Base-by-base conservation (phyloP, 1,140 invertebrate genomes). In the Pseudoatta argentina region DNA sequence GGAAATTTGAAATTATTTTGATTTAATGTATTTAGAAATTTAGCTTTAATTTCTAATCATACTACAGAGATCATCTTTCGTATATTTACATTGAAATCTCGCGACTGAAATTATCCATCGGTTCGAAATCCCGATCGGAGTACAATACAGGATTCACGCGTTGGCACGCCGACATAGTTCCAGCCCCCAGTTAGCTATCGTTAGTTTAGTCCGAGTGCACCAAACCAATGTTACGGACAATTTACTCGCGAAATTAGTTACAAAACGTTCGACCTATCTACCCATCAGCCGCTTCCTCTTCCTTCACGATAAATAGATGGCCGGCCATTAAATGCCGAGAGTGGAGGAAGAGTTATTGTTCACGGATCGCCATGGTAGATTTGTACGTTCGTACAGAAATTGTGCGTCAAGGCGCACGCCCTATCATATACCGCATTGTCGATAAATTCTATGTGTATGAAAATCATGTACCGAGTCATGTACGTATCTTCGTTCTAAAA, bases 271-370 rank as follows among this genome's bases (percentile, higher is more conserved):
- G 93, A 94, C 93, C 94, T 94, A 95, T 95, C 94, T 94, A 91
- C 94, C 93, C 94, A 95, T 95, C 95, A 95, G 94, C 89, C 93
- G 94, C 94, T 95, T 95, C 95, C 95, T 95, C 94, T 95, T 95
- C 95, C 95, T 95, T 92, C 92, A 90, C 91, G 91, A 91, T 94
- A 93, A 94, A 94, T 94, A 94, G 94, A 93, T 92, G 91, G 91
- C 92, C 91, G 92, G 91, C 89, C 93, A 94, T 94, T 94, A 94
- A 94, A 93, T 87, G 91, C 93, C 91, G 92, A 94, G 92, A 93
- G 91, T 92, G 91, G 86, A 87, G 75, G 93, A 94, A 94, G 94
- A 94, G 93, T 95, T 95, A 95, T 95, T 94, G 94, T 95, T 94
- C 93, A 92, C 91, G 92, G 91, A 93, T 93, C 91, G 92, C 92